These are phyloP conservation scores for Phalera bucephala DNA, from an alignment of 2,888 invertebrate genomes.

Conservation along the genomic window DNA sequence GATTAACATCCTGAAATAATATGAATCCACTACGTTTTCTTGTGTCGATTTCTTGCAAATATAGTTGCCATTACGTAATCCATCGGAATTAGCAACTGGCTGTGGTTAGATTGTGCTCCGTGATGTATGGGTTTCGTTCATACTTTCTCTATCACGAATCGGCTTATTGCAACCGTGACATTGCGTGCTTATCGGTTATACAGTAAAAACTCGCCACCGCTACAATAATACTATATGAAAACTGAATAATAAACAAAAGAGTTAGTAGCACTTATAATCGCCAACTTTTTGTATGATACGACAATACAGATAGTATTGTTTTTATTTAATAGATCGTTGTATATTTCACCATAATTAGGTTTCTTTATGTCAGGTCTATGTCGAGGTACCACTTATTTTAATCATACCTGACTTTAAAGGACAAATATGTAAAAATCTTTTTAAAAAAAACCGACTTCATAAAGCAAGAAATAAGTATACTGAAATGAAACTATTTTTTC, in stretches of 20 bases:
- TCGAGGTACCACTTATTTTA: no score
- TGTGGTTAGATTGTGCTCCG: not conserved
- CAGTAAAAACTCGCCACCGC: conserved; percentile 18
- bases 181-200: conserved; percentile 40
- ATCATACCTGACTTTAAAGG: no score
- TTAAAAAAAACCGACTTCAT: no score
- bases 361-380: no score
- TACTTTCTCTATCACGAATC: conserved; percentile 47
- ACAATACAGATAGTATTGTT: not conserved
- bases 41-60: not conserved
- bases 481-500: no score
- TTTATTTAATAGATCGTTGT: no score
- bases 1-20: not conserved
- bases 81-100: not conserved
- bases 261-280: conserved; percentile 17
- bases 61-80: not conserved
- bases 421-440: no score
- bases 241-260: conserved; percentile 27
- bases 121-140: conserved; percentile 17
- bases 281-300: conserved; percentile 8
- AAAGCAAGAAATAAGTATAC: no score
- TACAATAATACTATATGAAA: conserved; percentile 26
- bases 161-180: conserved; percentile 41
- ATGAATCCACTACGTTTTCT: not conserved
- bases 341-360: no score